Conservation (phyloP, 2,113 vertebrate genomes). For the Eira barbara region DNA sequence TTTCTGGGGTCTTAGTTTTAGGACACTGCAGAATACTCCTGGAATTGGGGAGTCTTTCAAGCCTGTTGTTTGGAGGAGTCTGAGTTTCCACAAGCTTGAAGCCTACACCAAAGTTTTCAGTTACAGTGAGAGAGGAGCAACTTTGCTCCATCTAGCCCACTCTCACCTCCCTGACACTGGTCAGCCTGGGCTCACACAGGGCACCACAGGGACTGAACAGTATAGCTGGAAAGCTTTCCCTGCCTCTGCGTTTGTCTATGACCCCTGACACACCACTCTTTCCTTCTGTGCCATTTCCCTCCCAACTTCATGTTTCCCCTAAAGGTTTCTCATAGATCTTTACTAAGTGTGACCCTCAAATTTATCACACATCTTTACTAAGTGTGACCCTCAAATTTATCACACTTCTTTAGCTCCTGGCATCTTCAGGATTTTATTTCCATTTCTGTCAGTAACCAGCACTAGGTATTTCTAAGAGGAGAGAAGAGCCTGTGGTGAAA, state of each 20-base stretch:
- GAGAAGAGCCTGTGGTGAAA: background rate
- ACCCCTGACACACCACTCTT: background rate
- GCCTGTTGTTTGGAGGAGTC: background rate
- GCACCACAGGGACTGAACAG: background rate
- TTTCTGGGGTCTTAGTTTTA: background rate
- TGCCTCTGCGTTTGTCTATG: background rate
- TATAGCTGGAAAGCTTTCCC: background rate
- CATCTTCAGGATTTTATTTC: background rate
- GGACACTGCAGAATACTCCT: background rate
- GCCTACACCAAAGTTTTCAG: background rate
- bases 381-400: background rate
- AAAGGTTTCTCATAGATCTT: background rate
- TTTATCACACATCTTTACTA: background rate
- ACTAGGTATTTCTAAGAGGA: background rate
- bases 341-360: background rate
- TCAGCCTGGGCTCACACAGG: background rate
- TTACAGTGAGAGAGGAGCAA: background rate
- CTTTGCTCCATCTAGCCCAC: background rate
- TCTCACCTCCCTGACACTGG: background rate
- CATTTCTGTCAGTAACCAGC: background rate
- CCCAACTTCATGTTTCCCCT: background rate
- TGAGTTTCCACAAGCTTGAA: background rate
- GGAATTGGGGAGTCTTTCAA: background rate
- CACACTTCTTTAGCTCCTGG: background rate
- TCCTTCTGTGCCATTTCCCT: background rate